These are phyloP conservation scores for Scylla paramamosain DNA, from an alignment of 1,140 invertebrate species.

Conservation along the genomic window DNA sequence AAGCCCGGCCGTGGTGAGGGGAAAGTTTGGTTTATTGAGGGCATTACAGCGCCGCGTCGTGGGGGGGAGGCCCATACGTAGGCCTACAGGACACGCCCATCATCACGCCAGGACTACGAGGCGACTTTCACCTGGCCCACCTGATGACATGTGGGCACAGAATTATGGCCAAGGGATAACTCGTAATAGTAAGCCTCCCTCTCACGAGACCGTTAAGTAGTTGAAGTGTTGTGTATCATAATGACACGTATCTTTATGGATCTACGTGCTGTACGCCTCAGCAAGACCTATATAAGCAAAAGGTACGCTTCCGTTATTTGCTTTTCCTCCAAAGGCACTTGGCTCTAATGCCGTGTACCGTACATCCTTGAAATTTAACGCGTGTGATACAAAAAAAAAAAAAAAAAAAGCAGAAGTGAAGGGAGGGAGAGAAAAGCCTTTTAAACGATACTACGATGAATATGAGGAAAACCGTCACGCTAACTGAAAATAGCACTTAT, in stretches of 20 bases:
- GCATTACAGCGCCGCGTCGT: background rate
- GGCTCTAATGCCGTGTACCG: background rate
- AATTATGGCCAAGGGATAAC: no score
- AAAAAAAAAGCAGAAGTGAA: background rate
- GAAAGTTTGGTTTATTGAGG: slow-evolving; percentile 14
- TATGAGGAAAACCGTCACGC: background rate
- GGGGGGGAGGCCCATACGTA: background rate
- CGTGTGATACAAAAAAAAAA: background rate
- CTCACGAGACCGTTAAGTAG: no score
- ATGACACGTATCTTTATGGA: no score
- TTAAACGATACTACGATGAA: no score
- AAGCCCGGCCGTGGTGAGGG: slow-evolving; percentile 16
- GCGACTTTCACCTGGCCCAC: background rate
- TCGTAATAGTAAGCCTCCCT: no score
- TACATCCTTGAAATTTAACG: no score
- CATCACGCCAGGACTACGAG: background rate
- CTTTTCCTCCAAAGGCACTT: background rate
- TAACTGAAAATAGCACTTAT: background rate
- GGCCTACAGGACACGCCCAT: background rate
- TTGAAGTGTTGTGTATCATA: no score
- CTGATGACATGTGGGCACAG: no score
- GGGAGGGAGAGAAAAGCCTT: background rate
- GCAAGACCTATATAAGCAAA: background rate
- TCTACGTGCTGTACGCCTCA: background rate
- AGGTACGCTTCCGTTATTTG: background rate